Evolutionary conservation across 2,113 vertebrate species (phyloP).

Genomic region (Lucifuga dentata): DNA sequence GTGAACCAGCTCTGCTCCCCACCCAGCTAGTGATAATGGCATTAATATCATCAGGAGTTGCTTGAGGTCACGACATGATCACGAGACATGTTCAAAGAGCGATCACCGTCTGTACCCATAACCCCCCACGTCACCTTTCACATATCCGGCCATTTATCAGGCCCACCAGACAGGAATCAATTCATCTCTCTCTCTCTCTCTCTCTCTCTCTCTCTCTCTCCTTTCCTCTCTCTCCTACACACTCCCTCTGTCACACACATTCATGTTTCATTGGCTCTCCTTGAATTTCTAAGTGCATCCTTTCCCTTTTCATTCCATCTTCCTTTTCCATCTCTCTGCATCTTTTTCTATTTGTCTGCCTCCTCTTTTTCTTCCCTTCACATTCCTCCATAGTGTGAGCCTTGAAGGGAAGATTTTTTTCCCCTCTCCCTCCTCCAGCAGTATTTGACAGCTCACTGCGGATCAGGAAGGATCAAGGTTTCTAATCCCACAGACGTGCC

Average conservation of each 20-base stretch:
- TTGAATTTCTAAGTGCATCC: not conserved
- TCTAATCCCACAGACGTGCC: conserved; percentile 72
- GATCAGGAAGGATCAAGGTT: conserved; percentile 74
- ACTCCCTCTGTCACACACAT: conserved; percentile 31
- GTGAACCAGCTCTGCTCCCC: not conserved
- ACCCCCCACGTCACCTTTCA: conserved; percentile 66
- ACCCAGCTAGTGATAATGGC: conserved; percentile 35
- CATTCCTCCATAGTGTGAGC: conserved; percentile 21
- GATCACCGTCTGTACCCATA: conserved; percentile 42
- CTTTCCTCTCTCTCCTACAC: conserved; percentile 10
- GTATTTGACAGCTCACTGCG: conserved; percentile 60
- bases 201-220: no score
- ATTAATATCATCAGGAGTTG: conserved; percentile 35
- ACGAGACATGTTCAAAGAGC: conserved; percentile 69
- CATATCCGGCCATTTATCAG: conserved; percentile 63
- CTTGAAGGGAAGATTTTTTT: conserved; percentile 37
- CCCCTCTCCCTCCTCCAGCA: conserved; percentile 32
- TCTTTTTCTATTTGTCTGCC: conserved; percentile 6
- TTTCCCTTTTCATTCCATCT: conserved; percentile 14
- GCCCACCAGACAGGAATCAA: conserved; percentile 42
- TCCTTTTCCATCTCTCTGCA: conserved; percentile 4
- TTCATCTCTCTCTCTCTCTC: conserved; percentile 58
- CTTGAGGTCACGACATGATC: conserved; percentile 55
- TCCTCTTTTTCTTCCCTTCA: conserved; percentile 19
- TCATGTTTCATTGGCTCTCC: not conserved